Conservation (phyloP, 2,113 vertebrate species). For the Mastomys natalensis region DNA sequence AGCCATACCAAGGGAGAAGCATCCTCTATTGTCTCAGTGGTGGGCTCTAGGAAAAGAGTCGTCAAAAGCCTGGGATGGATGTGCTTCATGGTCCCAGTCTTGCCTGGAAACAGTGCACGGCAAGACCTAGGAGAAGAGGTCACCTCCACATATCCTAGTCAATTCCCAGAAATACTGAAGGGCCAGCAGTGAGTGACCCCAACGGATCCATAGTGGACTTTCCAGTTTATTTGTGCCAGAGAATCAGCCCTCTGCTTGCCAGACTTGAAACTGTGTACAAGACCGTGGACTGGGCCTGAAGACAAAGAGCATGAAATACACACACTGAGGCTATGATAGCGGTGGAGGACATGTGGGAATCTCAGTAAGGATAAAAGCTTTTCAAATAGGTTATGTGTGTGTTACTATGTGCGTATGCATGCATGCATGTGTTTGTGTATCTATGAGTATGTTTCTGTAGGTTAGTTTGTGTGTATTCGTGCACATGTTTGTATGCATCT, state of each 20-base stretch:
- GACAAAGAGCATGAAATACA: neutral
- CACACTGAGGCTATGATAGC: too few species aligned
- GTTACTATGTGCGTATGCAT: neutral
- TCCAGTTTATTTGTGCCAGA: neutral
- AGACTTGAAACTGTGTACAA: neutral
- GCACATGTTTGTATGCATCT: neutral
- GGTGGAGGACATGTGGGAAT: neutral
- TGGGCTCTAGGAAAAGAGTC: neutral
- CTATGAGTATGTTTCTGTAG: neutral
- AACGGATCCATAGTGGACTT: neutral
- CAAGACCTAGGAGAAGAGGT: too few species aligned
- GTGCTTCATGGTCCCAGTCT: neutral
- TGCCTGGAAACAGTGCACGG: neutral
- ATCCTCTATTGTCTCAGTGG: neutral
- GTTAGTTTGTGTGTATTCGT: neutral
- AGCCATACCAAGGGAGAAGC: neutral
- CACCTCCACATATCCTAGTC: neutral
- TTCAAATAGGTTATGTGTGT: neutral
- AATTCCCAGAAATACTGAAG: neutral
- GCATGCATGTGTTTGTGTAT: neutral
- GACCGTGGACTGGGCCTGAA: too few species aligned
- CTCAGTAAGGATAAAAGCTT: neutral
- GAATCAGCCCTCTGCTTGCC: neutral
- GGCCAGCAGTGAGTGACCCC: neutral
- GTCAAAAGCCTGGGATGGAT: neutral